Base-by-base conservation (phyloP, 2,888 invertebrate species). In the Mechanitis mazaeus region DNA sequence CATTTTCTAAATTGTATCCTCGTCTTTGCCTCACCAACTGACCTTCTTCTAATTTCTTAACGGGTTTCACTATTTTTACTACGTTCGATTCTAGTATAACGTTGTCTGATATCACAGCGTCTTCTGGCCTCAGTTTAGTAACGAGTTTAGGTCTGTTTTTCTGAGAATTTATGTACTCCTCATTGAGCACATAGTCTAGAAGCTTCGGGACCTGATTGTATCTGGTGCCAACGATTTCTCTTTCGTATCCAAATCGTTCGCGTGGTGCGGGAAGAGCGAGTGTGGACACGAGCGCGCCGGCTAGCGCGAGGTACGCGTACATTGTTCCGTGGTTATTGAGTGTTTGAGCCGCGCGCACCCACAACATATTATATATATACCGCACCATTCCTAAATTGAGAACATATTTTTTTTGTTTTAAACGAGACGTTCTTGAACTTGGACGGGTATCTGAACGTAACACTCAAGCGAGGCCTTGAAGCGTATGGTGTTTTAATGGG, bases 1-100 rank as follows among this genome's bases (percentile, higher is more conserved):
- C 90, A 69, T 91, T 84, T 75, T 91, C 90, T 72, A 91, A 73
- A 74, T 90, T 91, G 76, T 90, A 90, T 35, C 91, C 90, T 33
- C 91, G 82, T 53, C 88, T 77, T 70, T 80, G 79, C 64, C 87
- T 77, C 71, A 87, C 82, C 62, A 89, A 74, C 70, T 78, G 78
- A 33, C 79, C 77, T 60, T 71, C 75, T 61, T 77, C 78, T 54
- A 69, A 72, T 66, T 75, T 77, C 68, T 80, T 82, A 38, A 75
- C 65, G 38, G 90, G 84, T 60, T 79, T 78, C 69, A 86, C 72
- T 69, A 91, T 83, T 64, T 75, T 83, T 70, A 91, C 78, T 46
- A 83, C 77, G 66, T 90, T 89, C 1, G 91, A 91, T 75, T 89
- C 83, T 66, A 90, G 69, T 65, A 89, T 77, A 65, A 90, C 83